Base-by-base conservation (phyloP, 2,888 invertebrate genomes). In the Ormyrus pomaceus region DNA sequence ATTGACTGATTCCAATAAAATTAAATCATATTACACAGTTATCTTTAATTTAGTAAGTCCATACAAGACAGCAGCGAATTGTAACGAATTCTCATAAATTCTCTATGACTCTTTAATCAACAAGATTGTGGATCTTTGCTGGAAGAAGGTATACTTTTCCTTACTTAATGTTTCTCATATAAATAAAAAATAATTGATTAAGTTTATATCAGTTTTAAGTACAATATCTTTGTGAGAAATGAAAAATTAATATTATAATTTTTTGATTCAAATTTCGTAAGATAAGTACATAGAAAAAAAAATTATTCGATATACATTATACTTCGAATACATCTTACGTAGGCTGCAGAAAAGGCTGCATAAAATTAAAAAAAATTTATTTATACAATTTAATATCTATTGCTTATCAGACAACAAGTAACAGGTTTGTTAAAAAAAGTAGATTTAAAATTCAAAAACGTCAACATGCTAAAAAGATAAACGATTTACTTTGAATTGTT, bases 391-490 rank as follows among this genome's bases (percentile, higher is more conserved):
- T 83, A 83, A 85, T 84, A 84, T 82, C 85, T 86, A 85, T 83
- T 83, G 80, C 82, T 86, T 82, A 84, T 87, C 85, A 83, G 84
- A 86, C 83, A 88, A 88, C 87, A 88, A 88, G 83, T 88, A 89
- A 88, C 87, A 87, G 85, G 84, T 83, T 79, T 45, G 48, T 74
- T 73, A 84, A 87, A 86, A 87, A 84, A 87, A 87, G 85, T 86
- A 83, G 85, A 84, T 87, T 86, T 90, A 89, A 89, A 90, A 88
- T 90, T 90, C 87, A 83, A 87, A 89, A 90, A 90, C 90, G 89
- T 90, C 85, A 90, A 90, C 90, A 87, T 86, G 86, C 86, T 86
- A 77, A 80, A 69, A 86, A 86, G 84, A 34, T 85, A 87, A 86
- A 87, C 85, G 85, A 85, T 85, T 34, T 34, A 84, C 85, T 82